Base-by-base conservation (phyloP, 2,888 invertebrate species). In the Onchidella celtica region DNA sequence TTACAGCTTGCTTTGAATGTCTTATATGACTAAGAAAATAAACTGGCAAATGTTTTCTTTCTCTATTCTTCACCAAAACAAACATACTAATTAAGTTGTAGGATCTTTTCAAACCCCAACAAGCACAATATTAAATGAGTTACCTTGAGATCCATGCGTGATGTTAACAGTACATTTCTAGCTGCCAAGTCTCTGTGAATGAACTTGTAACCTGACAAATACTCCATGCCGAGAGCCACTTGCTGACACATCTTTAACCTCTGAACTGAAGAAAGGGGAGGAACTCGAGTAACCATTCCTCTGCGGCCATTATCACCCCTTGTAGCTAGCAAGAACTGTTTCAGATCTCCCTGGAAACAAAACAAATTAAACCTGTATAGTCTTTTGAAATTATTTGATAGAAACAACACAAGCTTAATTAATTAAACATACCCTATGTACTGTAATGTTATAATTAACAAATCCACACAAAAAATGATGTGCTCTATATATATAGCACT, bases 151-250 rank as follows among this genome's bases (percentile, higher is more conserved):
- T 95, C 95, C 40, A 98, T 95, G 29, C 97, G 96, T 36, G 94
- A 93, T 0, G 97, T 96, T 82, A 98, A 96, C 82, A 98, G 94
- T 92, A 98, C 97, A 94, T 98, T 98, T 24, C 98, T 95, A 0
- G 98, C 96, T 1, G 98, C 97, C 88, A 99, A 95, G 94, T 99
- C 98, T 90, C 96, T 96, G 93, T 98, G 98, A n/a, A 97, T 96
- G 88, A 96, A 95, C 66, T 98, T 94, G 88, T 95, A 94, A 89
- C 96, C 94, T 88, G 97, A 95, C 79, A 97, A 93, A 87, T 96
- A 95, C 91, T 97, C 97, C 95, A 97, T 95, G 40, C 96, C 98
- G 2, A 95, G 94, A 0, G 97, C 97, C 40, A 98, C 95, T 91
- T 98, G 97, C 80, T 92, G 92, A 82, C 93, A 93, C 87, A 94